Evolutionary conservation across 2,888 invertebrate species (phyloP).

Genomic region (Nomada goodeniana): DNA sequence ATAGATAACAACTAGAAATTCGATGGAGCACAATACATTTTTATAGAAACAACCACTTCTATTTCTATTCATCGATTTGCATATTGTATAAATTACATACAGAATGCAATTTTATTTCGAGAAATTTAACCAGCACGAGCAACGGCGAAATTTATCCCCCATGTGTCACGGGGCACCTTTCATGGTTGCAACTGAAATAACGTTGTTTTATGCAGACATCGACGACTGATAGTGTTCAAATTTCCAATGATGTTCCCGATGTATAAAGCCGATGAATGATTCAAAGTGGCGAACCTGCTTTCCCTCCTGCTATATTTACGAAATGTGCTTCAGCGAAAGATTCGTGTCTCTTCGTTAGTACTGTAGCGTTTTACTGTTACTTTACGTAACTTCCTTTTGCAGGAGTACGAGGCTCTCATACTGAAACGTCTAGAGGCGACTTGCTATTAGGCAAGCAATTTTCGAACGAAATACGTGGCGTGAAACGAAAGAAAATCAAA

Average conservation of each 20-base stretch:
- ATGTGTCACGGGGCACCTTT: neutral
- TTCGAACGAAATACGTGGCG: neutral
- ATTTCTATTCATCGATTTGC: no score
- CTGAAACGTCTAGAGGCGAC: slow-evolving; percentile 8
- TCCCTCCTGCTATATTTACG: slow-evolving; percentile 58
- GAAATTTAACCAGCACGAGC: neutral
- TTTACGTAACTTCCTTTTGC: slow-evolving; percentile 50
- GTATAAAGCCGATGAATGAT: slow-evolving; percentile 50
- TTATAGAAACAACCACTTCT: no score
- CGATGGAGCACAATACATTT: no score
- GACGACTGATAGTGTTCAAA: slow-evolving; percentile 6
- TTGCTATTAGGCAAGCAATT: slow-evolving; percentile 8
- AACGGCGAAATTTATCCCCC: neutral
- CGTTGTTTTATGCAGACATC: slow-evolving; percentile 18
- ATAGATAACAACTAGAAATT: no score
- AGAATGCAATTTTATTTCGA: no score
- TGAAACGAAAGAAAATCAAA: neutral
- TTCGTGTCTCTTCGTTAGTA: slow-evolving; percentile 11
- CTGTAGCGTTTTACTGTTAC: slow-evolving; percentile 9
- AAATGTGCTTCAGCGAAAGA: slow-evolving; percentile 55
- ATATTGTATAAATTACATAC: no score
- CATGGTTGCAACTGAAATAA: slow-evolving; percentile 20
- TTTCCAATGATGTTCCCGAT: slow-evolving; percentile 35
- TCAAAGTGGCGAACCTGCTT: slow-evolving; percentile 55
- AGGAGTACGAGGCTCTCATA: slow-evolving; percentile 43